Evolutionary conservation across 2,797 vertebrate genomes (phyloP), one percentile per base, ranked within the genome.

Genomic region (Mycteria americana): DNA sequence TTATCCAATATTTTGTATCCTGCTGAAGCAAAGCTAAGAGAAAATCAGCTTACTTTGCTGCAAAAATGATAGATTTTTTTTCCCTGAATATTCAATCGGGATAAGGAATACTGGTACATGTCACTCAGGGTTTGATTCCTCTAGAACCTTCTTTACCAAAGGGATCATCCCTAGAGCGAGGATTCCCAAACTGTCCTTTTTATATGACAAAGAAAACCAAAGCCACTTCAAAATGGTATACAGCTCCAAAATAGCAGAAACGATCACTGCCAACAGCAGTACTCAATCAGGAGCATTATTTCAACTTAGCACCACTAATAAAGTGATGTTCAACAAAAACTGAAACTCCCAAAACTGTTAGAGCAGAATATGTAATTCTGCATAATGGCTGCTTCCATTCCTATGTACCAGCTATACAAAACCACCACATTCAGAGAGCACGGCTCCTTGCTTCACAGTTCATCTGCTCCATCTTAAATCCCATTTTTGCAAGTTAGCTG

Each of bases 331-430:
- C 50, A 69, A 85, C 31, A 54, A 64, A 77, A 74, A 11, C 9
- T 5, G 30, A 65, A 59, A 13, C 43, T 33, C 62, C 23, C 13
- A 41, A 37, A 68, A 33, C 41, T 35, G 19, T 60, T 22, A 74
- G 7, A 79, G 31, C 21, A 59, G 25, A 65, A 35, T 6, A 19
- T 7, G 18, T 60, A 35, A 50, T 57, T 60, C 33, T 25, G 10
- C 0, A 0, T 25, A 46, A 46, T 0, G 6, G 17, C 37, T 43
- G 35, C 35, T 53, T 50, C 62, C 50, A 33, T 11, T 37, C 31
- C 28, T 7, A 8, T 4, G 18, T 19, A 50, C 35, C 80, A 18
- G 67, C 0, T 2, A 16, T 27, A 74, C 10, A 70, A 68, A 64
- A 3, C 6, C 16, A 50, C 21, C 41, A 33, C 0, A 0, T 37